Conservation (phyloP, 2,113 vertebrate genomes). For the Gnathonemus echidnorhynchus region DNA sequence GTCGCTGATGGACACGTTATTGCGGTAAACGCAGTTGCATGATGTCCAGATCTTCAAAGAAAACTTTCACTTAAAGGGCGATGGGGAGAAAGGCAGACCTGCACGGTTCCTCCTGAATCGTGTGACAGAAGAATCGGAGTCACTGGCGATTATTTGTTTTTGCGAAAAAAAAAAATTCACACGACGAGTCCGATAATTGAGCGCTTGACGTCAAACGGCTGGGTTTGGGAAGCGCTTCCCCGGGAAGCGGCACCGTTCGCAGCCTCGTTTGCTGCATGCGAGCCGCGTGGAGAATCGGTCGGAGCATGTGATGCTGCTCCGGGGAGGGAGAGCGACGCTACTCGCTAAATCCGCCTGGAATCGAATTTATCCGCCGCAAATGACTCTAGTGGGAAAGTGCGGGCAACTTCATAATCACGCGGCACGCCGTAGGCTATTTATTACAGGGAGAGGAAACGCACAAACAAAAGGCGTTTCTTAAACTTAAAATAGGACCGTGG, state of each 20-base stretch:
- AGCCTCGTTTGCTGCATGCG: slow-evolving; percentile 39
- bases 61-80: slow-evolving; percentile 6
- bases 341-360: background rate
- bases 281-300: slow-evolving; percentile 53
- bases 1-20: background rate
- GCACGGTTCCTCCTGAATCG: slow-evolving; percentile 7
- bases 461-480: background rate
- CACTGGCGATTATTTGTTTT: background rate
- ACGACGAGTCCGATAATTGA: slow-evolving; percentile 25
- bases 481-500: background rate
- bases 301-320: slow-evolving; percentile 63
- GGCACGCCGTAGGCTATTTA: background rate
- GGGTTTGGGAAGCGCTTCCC: slow-evolving; percentile 32
- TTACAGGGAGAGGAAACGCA: background rate
- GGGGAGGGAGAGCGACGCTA: slow-evolving; percentile 35
- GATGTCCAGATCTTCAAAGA: background rate
- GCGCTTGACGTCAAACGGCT: slow-evolving; percentile 32
- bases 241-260: slow-evolving; percentile 42
- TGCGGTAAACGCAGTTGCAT: background rate
- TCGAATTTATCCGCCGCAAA: slow-evolving; percentile 13
- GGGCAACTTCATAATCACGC: slow-evolving; percentile 2
- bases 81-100: slow-evolving; percentile 13
- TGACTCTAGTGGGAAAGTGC: background rate
- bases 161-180: background rate
- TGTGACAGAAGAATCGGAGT: background rate